Evolutionary conservation across 2,113 vertebrate genomes (phyloP), one percentile per base, ranked within the genome.

Genomic region (Leucosticte australis): DNA sequence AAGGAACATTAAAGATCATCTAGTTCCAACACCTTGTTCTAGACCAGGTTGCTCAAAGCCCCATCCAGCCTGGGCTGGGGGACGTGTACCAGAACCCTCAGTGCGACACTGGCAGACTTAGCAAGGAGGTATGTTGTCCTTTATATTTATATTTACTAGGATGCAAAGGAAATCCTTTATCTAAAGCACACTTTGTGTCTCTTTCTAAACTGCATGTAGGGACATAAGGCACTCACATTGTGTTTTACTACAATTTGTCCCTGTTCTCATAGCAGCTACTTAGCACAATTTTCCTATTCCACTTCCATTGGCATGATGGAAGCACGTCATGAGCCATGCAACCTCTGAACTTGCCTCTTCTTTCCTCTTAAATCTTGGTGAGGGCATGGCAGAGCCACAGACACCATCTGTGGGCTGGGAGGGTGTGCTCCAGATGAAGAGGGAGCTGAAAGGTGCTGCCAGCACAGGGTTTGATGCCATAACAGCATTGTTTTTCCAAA

Each of bases 141-240:
- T 41, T 8, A 11, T 7, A 1, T 30, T 33, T 56, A 49, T 59
- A 16, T 86, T 90, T 52, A 16, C 16, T 27, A 6, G 70, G 15
- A 33, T 41, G 33, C 67, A 76, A 53, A 41, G 28, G 62, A 65
- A 69, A 73, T n/a, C 17, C 22, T 64, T 56, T 13, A 20, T 71
- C 53, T 64, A 28, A 17, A 19, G 22, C 31, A 28, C 68, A 62
- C 44, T 55, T 82, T 15, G 35, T 41, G 79, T 16, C 35, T 79
- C 15, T 78, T 62, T 26, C 53, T 65, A 63, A 89, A 53, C 35
- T 50, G 33, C 28, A 1, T 0, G 12, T 21, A 31, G 27, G 55
- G 52, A 50, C 33, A 28, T n/a, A 49, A 49, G 78, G 15, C 22
- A 4, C 31, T 42, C 5, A 0, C 0, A 0, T 3, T 16, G 37